Conservation (phyloP, 2,888 invertebrate species). For the Drosophila greeni region DNA sequence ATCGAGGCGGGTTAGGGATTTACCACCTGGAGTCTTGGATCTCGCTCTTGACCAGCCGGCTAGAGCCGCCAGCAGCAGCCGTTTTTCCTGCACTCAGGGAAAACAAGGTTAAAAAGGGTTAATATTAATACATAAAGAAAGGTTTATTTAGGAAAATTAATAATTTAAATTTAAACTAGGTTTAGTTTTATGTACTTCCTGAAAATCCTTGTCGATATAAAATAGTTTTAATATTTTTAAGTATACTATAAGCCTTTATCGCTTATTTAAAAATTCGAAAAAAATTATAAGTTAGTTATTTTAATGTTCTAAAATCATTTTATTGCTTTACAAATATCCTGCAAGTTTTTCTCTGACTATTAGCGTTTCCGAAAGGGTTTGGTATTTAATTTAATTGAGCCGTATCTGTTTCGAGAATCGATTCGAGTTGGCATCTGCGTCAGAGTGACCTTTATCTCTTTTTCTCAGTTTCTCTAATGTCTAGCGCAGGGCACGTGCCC, state of each 20-base stretch:
- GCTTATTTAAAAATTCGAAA: background rate
- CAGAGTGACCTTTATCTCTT: constrained; percentile 15
- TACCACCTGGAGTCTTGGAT: constrained; percentile 65
- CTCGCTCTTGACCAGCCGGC: constrained; percentile 55
- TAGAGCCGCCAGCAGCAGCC: constrained; percentile 39
- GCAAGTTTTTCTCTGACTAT: background rate
- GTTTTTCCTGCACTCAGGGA: constrained; percentile 27
- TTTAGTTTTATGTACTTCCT: no score
- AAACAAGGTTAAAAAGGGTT: background rate
- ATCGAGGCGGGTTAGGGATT: constrained; percentile 67
- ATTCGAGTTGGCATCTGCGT: constrained; percentile 35
- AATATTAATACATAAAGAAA: no score
- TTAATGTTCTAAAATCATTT: background rate
- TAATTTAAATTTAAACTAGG: no score
- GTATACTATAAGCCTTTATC: fast-evolving
- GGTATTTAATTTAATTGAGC: constrained; percentile 36
- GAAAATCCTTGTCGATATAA: background rate
- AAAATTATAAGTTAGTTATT: background rate
- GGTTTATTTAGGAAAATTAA: no score
- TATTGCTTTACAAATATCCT: background rate
- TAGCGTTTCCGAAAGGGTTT: constrained; percentile 21
- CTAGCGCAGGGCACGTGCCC: constrained; percentile 54
- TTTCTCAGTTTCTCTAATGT: constrained; percentile 26
- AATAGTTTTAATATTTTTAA: no score
- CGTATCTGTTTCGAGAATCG: constrained; percentile 28